phyloP scores from a whole-genome alignment of 35 echinoderm and acorn worm species.

The Patiria miniata region DNA sequence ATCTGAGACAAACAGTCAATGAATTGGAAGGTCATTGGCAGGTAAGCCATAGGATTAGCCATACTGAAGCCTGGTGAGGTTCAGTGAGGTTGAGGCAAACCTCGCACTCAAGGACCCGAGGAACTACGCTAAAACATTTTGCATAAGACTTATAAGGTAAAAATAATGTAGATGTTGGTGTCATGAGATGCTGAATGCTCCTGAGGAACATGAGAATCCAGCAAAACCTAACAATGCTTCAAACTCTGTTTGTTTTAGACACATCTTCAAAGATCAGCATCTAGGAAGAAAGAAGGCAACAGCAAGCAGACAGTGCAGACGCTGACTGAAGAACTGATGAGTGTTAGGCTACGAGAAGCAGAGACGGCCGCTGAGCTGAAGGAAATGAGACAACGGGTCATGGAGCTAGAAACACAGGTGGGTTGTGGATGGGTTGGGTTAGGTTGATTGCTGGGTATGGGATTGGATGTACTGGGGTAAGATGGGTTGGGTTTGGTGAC shows the following conservation, averaged over 20 bases:
- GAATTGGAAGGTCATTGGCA: conserved; percentile 96
- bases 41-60: conserved; percentile 39
- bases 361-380: conserved; percentile 88
- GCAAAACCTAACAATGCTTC: too few species aligned
- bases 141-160: too few species aligned
- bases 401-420: conserved; percentile 94
- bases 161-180: too few species aligned
- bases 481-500: too few species aligned
- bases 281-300: conserved; percentile 65
- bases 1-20: conserved; percentile 83
- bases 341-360: conserved; percentile 80
- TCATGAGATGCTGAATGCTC: too few species aligned
- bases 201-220: too few species aligned
- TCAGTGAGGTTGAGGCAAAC: too few species aligned
- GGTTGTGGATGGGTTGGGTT: background rate
- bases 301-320: conserved; percentile 70
- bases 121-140: too few species aligned
- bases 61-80: too few species aligned
- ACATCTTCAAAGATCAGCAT: conserved; percentile 76
- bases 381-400: conserved; percentile 85
- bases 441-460: background rate
- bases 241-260: conserved; percentile 16
- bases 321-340: conserved; percentile 89
- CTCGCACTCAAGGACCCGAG: too few species aligned
- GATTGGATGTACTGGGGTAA: too few species aligned